Evolutionary conservation across 2,888 invertebrate genomes (phyloP).

Genomic region (Catocala fraxini): DNA sequence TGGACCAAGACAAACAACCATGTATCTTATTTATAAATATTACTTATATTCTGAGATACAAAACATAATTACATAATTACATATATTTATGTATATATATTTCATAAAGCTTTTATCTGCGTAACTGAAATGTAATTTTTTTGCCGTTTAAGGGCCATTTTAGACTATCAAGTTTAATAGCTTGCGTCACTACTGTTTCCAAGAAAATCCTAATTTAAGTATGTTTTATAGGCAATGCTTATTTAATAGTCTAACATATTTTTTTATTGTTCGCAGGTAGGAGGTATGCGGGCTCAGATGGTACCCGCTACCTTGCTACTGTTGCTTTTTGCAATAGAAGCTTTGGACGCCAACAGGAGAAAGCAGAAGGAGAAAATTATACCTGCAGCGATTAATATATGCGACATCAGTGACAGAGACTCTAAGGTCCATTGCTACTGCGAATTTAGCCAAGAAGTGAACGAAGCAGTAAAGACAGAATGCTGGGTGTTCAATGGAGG

Average conservation of each 20-base stretch:
- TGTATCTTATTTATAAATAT: too few relatives aligned
- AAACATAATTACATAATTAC: too few relatives aligned
- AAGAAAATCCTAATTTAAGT: too few relatives aligned
- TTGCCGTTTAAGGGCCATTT: too few relatives aligned
- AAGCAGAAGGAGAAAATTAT: conserved; percentile 78
- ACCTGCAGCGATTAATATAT: conserved; percentile 80
- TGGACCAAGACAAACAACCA: too few relatives aligned
- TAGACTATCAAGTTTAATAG: too few relatives aligned
- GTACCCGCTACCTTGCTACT: conserved; percentile 85
- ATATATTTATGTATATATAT: too few relatives aligned
- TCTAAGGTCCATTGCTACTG: conserved; percentile 91
- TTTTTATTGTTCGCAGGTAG: conserved; percentile 74
- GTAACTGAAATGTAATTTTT: too few relatives aligned
- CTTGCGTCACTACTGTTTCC: too few relatives aligned
- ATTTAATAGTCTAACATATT: conserved; percentile 30
- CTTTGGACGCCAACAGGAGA: conserved; percentile 78
- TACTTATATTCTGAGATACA: too few relatives aligned
- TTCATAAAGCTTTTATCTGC: too few relatives aligned
- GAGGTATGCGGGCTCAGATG: conserved; percentile 85
- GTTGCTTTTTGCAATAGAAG: conserved; percentile 83
- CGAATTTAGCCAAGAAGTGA: conserved; percentile 85
- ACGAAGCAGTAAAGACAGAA: conserved; percentile 90
- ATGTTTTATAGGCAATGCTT: too few relatives aligned
- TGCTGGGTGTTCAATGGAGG: conserved; percentile 92
- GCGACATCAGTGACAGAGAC: conserved; percentile 85